Percentiles rank a stretch among this genome's conserved stretches.
Conservation (phyloP, 2,797 vertebrate species). For the Danio aesculapii region DNA sequence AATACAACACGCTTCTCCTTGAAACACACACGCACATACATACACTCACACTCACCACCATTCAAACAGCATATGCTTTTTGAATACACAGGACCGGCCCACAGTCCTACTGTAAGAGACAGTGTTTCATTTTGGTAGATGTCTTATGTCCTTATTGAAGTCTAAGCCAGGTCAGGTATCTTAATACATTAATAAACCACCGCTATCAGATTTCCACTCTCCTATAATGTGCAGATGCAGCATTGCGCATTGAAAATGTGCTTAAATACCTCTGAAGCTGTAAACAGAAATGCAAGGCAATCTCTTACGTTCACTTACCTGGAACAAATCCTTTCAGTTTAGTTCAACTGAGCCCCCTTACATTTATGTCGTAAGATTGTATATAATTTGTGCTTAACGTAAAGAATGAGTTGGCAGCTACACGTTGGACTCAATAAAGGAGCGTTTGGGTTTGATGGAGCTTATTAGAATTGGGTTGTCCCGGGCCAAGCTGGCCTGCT, state of each 20-base stretch:
- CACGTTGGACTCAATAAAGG: slow-evolving; percentile 97
- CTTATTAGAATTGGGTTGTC: slow-evolving; percentile 85
- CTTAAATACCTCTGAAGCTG: slow-evolving; percentile 37
- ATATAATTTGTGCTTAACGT: slow-evolving; percentile 57
- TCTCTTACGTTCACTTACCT: not conserved
- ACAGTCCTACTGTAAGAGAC: slow-evolving; percentile 40
- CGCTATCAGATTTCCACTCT: slow-evolving; percentile 20
- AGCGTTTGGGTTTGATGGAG: slow-evolving; percentile 93
- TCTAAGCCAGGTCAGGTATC: slow-evolving; percentile 20
- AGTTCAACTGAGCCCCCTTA: not conserved
- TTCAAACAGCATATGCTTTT: slow-evolving; percentile 38
- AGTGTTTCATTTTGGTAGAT: slow-evolving; percentile 18
- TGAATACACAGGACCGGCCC: slow-evolving; percentile 20
- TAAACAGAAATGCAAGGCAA: slow-evolving; percentile 38
- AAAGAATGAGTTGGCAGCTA: slow-evolving; percentile 65
- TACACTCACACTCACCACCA: slow-evolving; percentile 57
- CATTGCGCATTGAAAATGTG: not conserved
- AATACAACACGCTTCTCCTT: slow-evolving; percentile 70
- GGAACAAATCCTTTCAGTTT: too few species aligned
- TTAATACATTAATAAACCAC: slow-evolving; percentile 10
- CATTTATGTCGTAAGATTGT: slow-evolving; percentile 9
- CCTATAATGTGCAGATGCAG: slow-evolving; percentile 26
- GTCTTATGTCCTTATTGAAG: slow-evolving; percentile 38
- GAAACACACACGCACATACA: slow-evolving; percentile 54
- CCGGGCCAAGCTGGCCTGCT: slow-evolving; percentile 79